Conservation (phyloP, 1,140 invertebrate genomes). For the Portunus trituberculatus region DNA sequence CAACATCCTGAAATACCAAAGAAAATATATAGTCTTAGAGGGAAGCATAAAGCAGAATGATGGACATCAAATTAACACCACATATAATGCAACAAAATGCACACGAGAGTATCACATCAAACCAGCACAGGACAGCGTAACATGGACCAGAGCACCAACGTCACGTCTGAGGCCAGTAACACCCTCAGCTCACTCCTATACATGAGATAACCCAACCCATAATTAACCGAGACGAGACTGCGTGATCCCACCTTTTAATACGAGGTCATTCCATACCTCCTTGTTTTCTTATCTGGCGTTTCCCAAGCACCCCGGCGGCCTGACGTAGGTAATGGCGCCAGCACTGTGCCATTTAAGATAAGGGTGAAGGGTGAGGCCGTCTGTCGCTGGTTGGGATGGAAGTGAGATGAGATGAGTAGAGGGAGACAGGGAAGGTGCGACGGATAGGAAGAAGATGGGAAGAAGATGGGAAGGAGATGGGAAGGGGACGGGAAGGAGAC, state of each 20-base stretch:
- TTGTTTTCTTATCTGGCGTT: not conserved
- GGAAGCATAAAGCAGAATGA: too few species aligned
- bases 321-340: not conserved
- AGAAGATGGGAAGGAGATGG: not conserved
- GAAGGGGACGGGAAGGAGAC: not conserved
- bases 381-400: not conserved
- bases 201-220: too few species aligned
- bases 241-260: not conserved
- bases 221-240: too few species aligned
- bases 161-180: too few species aligned
- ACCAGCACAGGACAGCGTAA: too few species aligned
- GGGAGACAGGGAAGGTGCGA: not conserved
- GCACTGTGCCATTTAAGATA: slow-evolving; percentile 10
- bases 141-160: too few species aligned
- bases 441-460: not conserved
- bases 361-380: slow-evolving; percentile 7
- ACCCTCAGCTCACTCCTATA: too few species aligned
- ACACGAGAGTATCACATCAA: too few species aligned
- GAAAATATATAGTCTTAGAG: too few species aligned
- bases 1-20: too few species aligned
- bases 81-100: too few species aligned
- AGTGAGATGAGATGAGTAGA: not conserved
- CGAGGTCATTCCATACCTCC: not conserved
- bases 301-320: not conserved
- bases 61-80: too few species aligned